Evolutionary conservation across 92 coral and sea anemone genomes (phyloP), one percentile per base, ranked within the genome.

Genomic region (Pocillopora grandis): DNA sequence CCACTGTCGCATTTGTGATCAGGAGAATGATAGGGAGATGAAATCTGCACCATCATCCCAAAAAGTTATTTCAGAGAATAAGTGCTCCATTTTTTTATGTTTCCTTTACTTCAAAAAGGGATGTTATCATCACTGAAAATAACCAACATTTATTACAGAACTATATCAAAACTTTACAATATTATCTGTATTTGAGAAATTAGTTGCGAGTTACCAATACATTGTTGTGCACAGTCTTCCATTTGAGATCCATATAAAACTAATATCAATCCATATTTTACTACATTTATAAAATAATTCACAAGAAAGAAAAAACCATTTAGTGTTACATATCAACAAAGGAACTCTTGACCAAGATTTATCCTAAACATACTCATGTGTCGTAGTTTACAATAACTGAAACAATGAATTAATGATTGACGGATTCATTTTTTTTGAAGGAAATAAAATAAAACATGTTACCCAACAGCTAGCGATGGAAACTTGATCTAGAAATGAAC

Each of bases 91-190:
- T 33, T 75, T 27, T 10, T 0, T 23, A 21, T 15, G 16, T 66
- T 19, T 27, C 36, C 67, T 81, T 71, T 71, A 81, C 37, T 81
- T 71, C 60, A 65, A 59, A 52, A 52, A 63, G 19, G 55, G 49
- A 63, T 23, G 62, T 36, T 57, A 58, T 58, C 37, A 71, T 55
- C 61, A 70, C 67, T 37, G 69, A 81, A 80, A 71, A 81, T 42
- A 80, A 80, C 55, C 42, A 67, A 11, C 66, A 56, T 71, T 71
- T 17, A 36, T 42, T 71, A 57, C 5, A 27, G 66, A 80, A 21
- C 49, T 81, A 76, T 71, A 71, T 81, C 48, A 72, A 81, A 81
- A 80, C 67, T 70, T 58, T 71, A 67, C 77, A 81, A 27, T 27
- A 27, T 19, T 59, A 55, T 31, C 52, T 57, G 52, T 31, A 21